Evolutionary conservation across 2,797 vertebrate species (phyloP).

Genomic region (Labroides dimidiatus): DNA sequence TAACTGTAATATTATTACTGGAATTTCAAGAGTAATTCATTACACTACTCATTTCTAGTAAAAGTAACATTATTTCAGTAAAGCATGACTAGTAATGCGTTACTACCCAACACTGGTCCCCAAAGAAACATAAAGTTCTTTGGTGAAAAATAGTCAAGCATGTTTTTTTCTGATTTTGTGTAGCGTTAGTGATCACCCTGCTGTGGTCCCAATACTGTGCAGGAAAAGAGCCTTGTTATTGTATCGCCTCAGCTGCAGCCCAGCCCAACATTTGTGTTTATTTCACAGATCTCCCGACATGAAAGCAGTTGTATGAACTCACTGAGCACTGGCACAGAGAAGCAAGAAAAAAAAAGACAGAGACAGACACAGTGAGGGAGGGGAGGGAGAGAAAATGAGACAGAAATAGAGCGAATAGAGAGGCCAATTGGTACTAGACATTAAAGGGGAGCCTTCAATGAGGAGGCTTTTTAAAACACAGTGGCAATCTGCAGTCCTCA

Average conservation of each 20-base stretch:
- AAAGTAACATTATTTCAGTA: too few relatives aligned
- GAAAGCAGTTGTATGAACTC: slow-evolving; percentile 68
- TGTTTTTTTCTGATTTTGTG: slow-evolving; percentile 5
- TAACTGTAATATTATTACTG: too few relatives aligned
- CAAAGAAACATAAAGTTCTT: too few relatives aligned
- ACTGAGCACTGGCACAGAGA: slow-evolving; percentile 53
- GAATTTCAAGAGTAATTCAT: too few relatives aligned
- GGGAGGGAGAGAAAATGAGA: slow-evolving; percentile 34
- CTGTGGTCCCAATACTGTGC: slow-evolving; percentile 29
- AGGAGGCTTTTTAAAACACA: slow-evolving; percentile 62
- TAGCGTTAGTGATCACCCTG: slow-evolving; percentile 30
- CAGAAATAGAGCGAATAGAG: slow-evolving; percentile 54
- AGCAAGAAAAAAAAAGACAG: slow-evolving; percentile 39
- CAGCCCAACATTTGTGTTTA: slow-evolving; percentile 59
- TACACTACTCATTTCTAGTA: too few relatives aligned
- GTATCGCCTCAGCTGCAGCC: slow-evolving; percentile 33
- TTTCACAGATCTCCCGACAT: slow-evolving; percentile 67
- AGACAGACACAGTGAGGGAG: slow-evolving; percentile 35
- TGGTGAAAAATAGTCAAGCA: background rate
- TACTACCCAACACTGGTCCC: too few relatives aligned
- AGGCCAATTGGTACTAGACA: slow-evolving; percentile 58
- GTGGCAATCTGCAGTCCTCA: slow-evolving; percentile 48
- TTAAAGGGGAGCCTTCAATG: slow-evolving; percentile 52
- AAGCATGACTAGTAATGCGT: too few relatives aligned
- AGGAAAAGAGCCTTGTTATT: slow-evolving; percentile 37